These are phyloP conservation scores for Melanostoma mellinum DNA, from an alignment of 2,888 invertebrate species.

Conservation along the genomic window DNA sequence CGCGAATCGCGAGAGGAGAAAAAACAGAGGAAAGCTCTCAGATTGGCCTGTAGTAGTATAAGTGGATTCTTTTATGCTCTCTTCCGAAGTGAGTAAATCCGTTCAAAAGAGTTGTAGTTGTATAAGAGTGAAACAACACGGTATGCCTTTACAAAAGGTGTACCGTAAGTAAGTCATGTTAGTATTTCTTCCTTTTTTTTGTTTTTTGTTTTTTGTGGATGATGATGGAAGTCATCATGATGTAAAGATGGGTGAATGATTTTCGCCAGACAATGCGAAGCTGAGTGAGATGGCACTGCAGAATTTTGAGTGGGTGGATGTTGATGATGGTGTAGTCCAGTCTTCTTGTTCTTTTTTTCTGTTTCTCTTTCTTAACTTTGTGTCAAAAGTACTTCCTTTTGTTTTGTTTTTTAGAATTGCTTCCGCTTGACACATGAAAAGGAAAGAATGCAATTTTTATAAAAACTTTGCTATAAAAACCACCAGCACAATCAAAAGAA, in stretches of 20 bases:
- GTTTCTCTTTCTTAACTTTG: constrained; percentile 13
- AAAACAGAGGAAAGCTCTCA: constrained; percentile 46
- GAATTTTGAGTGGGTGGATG: constrained; percentile 32
- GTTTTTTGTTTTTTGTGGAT: constrained; percentile 19
- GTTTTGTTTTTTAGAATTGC: background rate
- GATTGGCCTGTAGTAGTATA: constrained; percentile 39
- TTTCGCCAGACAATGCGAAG: constrained; percentile 42
- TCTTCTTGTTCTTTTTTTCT: constrained; percentile 7
- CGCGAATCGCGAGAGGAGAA: constrained; percentile 11
- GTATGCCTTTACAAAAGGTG: constrained; percentile 6
- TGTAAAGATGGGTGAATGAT: constrained; percentile 46
- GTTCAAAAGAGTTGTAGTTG: constrained; percentile 1
- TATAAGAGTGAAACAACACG: background rate
- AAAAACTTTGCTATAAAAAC: background rate
- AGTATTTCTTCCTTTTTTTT: constrained; percentile 7
- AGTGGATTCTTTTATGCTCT: constrained; percentile 43
- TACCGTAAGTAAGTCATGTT: constrained; percentile 59
- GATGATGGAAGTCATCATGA: constrained; percentile 50
- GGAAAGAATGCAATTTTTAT: background rate
- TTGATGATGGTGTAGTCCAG: constrained; percentile 35
- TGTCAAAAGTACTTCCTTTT: constrained; percentile 48
- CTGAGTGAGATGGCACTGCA: constrained; percentile 24
- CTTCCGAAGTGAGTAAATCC: constrained; percentile 51
- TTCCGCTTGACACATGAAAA: constrained; percentile 6
- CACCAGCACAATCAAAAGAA: background rate